Evolutionary conservation across 2,113 vertebrate genomes (phyloP).

Genomic region (Labrus mixtus): DNA sequence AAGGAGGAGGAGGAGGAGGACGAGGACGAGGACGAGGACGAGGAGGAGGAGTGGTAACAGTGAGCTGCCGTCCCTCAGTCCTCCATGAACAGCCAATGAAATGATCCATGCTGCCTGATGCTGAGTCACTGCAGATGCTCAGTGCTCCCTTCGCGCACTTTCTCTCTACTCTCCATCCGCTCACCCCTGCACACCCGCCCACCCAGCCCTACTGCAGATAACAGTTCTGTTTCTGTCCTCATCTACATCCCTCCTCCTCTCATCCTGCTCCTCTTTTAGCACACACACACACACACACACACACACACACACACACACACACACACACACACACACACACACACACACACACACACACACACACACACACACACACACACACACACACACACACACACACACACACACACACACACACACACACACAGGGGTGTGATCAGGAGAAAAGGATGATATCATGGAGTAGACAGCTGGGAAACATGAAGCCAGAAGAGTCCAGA

Average conservation of each 20-base stretch:
- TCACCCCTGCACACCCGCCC: conserved; percentile 7
- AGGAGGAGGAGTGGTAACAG: background rate
- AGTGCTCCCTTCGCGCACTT: background rate
- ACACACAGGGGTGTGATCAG: conserved; percentile 1
- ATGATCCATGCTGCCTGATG: conserved; percentile 35
- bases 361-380: no score
- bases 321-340: no score
- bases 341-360: no score
- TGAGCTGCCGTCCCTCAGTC: conserved; percentile 15
- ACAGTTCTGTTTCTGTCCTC: conserved; percentile 6
- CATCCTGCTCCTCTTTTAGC: background rate
- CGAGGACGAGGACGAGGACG: background rate
- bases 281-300: background rate
- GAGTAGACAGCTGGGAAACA: background rate
- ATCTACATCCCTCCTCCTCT: background rate
- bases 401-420: no score
- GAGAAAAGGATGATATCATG: conserved; percentile 23
- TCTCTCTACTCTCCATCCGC: conserved; percentile 1
- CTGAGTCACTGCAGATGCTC: conserved; percentile 68
- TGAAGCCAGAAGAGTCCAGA: background rate
- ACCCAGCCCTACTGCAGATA: conserved; percentile 14
- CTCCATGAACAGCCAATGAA: conserved; percentile 22
- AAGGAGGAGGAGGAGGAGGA: background rate
- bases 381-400: background rate
- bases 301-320: background rate